Conservation (phyloP, 2,113 vertebrate species). For the Toxostoma redivivum region DNA sequence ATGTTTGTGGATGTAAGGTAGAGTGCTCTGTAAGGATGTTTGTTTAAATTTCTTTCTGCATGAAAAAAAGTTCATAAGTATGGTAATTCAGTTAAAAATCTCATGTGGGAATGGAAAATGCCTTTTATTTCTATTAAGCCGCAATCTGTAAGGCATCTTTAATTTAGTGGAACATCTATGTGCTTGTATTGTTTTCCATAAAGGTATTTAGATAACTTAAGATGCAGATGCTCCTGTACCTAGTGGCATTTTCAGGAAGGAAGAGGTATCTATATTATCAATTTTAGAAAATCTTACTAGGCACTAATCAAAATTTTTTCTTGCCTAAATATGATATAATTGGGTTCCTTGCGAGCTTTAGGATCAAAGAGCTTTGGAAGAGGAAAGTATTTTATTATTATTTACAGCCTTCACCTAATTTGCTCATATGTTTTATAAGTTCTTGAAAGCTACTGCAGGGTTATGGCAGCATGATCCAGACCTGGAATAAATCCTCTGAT, state of each 20-base stretch:
- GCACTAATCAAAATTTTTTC: background rate
- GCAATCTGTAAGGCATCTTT: background rate
- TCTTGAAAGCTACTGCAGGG: background rate
- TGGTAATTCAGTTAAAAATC: background rate
- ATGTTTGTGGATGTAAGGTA: background rate
- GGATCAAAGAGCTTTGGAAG: background rate
- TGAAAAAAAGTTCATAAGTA: background rate
- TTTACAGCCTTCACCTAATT: slow-evolving; percentile 6
- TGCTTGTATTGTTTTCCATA: background rate
- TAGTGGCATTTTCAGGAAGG: background rate
- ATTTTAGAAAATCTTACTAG: background rate
- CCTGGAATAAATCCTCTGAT: background rate
- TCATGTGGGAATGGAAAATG: background rate
- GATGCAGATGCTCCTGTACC: background rate
- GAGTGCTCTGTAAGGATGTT: background rate
- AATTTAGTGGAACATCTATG: background rate
- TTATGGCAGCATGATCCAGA: background rate
- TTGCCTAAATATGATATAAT: background rate
- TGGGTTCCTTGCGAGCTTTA: background rate
- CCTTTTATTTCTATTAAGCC: background rate
- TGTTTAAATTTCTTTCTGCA: background rate
- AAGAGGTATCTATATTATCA: background rate
- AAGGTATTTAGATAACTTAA: background rate
- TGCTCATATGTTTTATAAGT: background rate
- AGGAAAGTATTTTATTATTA: background rate